Evolutionary conservation across 2,888 invertebrate species (phyloP).

Genomic region (Microlaimidae sp.): DNA sequence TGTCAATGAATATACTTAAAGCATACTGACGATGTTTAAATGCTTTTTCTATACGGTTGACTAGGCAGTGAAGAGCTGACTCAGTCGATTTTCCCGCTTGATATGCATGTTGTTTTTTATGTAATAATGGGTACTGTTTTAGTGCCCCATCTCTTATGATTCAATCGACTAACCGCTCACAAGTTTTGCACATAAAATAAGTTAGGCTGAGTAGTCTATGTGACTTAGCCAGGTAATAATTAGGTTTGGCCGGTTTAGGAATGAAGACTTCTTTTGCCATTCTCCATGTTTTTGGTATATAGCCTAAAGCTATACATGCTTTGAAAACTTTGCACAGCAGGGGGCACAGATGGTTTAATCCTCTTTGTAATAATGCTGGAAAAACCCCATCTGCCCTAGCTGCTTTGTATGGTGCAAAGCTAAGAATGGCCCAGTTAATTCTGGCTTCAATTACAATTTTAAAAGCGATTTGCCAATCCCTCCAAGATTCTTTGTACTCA

Average conservation of each 20-base stretch:
- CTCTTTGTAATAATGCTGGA: background rate
- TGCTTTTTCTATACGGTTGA: background rate
- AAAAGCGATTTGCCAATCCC: background rate
- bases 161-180: background rate
- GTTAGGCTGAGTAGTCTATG: background rate
- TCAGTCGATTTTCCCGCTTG: constrained; percentile 5
- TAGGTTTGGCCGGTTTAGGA: background rate
- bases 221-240: background rate
- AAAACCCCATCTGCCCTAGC: constrained; percentile 8
- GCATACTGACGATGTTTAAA: background rate
- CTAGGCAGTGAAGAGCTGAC: background rate
- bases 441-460: background rate
- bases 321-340: background rate
- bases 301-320: background rate
- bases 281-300: constrained; percentile 2
- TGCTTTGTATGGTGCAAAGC: constrained; percentile 7
- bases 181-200: background rate
- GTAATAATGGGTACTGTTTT: background rate
- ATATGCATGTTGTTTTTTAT: constrained; percentile 3
- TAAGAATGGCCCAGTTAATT: background rate
- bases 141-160: background rate
- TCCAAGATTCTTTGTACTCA: too few relatives aligned
- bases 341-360: background rate
- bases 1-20: background rate
- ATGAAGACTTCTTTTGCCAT: constrained; percentile 1